Conservation (phyloP, 2,888 invertebrate genomes). For the Phalera bucephala region DNA sequence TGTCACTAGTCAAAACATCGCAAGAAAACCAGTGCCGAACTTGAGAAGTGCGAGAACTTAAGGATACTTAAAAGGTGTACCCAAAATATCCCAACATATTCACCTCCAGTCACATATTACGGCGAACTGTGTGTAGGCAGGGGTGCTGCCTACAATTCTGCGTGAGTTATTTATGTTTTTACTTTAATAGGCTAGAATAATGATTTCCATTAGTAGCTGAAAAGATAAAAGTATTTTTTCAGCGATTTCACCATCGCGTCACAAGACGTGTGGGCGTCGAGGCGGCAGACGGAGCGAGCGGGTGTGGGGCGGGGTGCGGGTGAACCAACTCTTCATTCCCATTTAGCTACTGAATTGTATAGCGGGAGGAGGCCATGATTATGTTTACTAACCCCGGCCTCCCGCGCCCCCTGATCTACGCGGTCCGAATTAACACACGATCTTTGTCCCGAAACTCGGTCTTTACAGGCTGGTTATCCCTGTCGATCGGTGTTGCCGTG, state of each 20-base stretch:
- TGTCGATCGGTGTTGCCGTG: conserved; percentile 45
- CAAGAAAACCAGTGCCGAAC: no score
- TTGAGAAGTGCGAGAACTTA: no score
- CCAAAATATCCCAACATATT: no score
- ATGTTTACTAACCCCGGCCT: conserved; percentile 75
- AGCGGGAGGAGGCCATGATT: conserved; percentile 76
- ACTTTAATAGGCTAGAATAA: no score
- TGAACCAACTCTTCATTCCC: conserved; percentile 73
- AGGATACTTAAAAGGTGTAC: no score
- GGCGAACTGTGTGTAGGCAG: no score
- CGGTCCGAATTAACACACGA: conserved; percentile 77
- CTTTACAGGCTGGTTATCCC: conserved; percentile 43
- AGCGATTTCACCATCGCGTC: conserved; percentile 51
- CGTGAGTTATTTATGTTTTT: no score
- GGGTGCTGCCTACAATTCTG: no score
- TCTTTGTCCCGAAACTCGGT: conserved; percentile 64
- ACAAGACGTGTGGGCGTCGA: conserved; percentile 66
- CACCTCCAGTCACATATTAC: no score
- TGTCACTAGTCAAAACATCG: no score
- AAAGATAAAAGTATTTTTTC: conserved; percentile 30
- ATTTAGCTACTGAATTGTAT: conserved; percentile 79
- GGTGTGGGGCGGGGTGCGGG: conserved; percentile 46
- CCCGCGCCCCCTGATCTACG: conserved; percentile 63
- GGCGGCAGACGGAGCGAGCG: conserved; percentile 50
- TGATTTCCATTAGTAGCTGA: conserved; percentile 14